phyloP scores from a whole-genome alignment of 2,888 invertebrate genomes.

The Agonopterix subpropinquella region DNA sequence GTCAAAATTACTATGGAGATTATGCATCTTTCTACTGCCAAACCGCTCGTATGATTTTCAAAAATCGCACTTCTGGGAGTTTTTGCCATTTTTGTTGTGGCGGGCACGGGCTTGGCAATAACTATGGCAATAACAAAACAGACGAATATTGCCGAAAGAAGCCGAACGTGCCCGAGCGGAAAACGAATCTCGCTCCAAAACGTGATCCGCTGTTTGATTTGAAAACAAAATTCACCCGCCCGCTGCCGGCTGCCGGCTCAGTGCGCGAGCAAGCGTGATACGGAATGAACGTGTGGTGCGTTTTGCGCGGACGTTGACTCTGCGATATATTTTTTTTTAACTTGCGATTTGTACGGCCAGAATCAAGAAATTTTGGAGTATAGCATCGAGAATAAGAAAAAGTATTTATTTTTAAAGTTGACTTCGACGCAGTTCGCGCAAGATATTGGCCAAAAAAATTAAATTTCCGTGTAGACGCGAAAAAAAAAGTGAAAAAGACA shows the following conservation, averaged over 20 bases:
- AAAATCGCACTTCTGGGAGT: no score
- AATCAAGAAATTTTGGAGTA: constrained; percentile 64
- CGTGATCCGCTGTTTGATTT: constrained; percentile 67
- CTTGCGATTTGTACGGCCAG: constrained; percentile 69
- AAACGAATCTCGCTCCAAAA: constrained; percentile 66
- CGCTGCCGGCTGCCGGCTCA: constrained; percentile 33
- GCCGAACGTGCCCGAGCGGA: constrained; percentile 44
- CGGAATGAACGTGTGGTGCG: constrained; percentile 76
- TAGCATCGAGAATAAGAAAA: constrained; percentile 58
- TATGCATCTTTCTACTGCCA: no score
- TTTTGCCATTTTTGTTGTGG: constrained; percentile 27
- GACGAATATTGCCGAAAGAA: constrained; percentile 43
- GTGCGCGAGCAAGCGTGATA: constrained; percentile 76
- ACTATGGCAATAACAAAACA: constrained; percentile 48
- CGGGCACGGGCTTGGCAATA: constrained; percentile 21
- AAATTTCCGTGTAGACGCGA: constrained; percentile 74
- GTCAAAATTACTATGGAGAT: no score
- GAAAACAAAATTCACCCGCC: constrained; percentile 60
- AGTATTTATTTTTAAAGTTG: constrained; percentile 52
- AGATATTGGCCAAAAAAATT: constrained; percentile 66
- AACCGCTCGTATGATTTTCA: no score
- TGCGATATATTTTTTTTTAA: constrained; percentile 58
- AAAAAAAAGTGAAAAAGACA: constrained; percentile 57
- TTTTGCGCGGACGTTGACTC: constrained; percentile 74
- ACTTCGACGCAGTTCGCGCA: constrained; percentile 65